Base-by-base conservation (phyloP, 2,113 vertebrate genomes). In the Cinclus cinclus region DNA sequence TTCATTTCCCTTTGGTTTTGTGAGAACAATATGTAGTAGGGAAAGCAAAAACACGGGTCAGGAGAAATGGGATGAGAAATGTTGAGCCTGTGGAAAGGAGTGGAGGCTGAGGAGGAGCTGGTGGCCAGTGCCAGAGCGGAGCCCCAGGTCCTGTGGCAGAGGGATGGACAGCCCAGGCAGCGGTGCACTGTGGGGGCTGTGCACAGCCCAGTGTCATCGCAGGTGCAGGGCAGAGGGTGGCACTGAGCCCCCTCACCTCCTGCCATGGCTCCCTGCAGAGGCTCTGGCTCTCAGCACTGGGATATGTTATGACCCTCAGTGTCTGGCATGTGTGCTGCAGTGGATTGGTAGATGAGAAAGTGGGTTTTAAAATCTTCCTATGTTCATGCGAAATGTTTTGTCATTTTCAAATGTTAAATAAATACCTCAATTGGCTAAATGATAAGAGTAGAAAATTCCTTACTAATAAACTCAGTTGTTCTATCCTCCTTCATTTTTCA, bases 231-330 rank as follows among this genome's bases (percentile, higher is more conserved):
- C 8, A 46, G 24, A 37, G 42, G n/a, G 2, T 0, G 20, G 24
- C 33, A 19, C 35, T 0, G 1, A 64, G 37, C 12, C 10, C 23
- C 30, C 39, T 5, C 1, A 0, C 6, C 33, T 50, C 35, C 53
- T 22, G 18, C 63, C 14, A 0, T 53, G 25, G 19, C 10, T 58
- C 25, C 37, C n/a, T 3, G n/a, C 14, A 18, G 13, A 22, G 16
- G 1, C 18, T 23, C 49, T 18, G 50, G 12, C n/a, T 33, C 63
- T 23, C 30, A 3, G 69, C 1, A 0, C 64, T 6, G 1, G 30
- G 16, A 1, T 9, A 0, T 17, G 31, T 22, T n/a, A 4, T 6
- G 1, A 4, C 13, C 10, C 46, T 65, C 1, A 0, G 16, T 33
- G 60, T 23, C 27, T 5, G 14, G 35, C 30, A 27, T 6, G 42